Base-by-base conservation (phyloP, 2,113 vertebrate genomes). In the Macquaria australasica region DNA sequence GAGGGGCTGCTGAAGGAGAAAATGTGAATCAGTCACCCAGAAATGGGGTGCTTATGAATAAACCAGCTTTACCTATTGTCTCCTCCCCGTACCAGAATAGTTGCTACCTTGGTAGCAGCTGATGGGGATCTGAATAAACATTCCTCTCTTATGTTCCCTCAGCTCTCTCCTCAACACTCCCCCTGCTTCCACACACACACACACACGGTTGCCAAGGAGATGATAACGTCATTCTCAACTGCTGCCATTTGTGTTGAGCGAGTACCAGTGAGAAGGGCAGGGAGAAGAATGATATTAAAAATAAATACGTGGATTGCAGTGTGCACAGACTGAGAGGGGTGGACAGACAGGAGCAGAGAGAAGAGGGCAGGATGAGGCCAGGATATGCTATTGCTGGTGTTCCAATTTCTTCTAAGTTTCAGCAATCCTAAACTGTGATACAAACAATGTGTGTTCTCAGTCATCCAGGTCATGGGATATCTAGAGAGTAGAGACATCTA, bases 161-260 rank as follows among this genome's bases (percentile, higher is more conserved):
- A 64, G 79, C 41, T 76, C 78, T 76, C 45, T 87, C 73, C 60
- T 78, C 82, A 86, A 76, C 55, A 80, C 79, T 56, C 72, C 75
- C 72, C 69, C 75, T 31, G 62, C 69, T 73, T 87, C 74, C 48
- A 75, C 68, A 64, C 37, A 80, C 84, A 73, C 75, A 74, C 91
- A 81, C 88, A 87, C 90, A 79, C 83, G 50, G 95, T 96, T 96
- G 92, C 94, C 93, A 94, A 82, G 94, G 95, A 94, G 87, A 96
- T 87, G n/a, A 77, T 58, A 88, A 95, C 91, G 91, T 95, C 93
- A 94, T 90, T 94, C 86, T 90, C 93, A 96, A 93, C 92, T 93
- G 91, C 89, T 92, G 87, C 93, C 90, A 90, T 94, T 93, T 88
- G 89, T 91, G 87, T 86, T 82, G 83, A 82, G 82, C 67, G 73